These are phyloP conservation scores for Cheilinus undulatus DNA, from an alignment of 2,113 vertebrate species.

Conservation along the genomic window DNA sequence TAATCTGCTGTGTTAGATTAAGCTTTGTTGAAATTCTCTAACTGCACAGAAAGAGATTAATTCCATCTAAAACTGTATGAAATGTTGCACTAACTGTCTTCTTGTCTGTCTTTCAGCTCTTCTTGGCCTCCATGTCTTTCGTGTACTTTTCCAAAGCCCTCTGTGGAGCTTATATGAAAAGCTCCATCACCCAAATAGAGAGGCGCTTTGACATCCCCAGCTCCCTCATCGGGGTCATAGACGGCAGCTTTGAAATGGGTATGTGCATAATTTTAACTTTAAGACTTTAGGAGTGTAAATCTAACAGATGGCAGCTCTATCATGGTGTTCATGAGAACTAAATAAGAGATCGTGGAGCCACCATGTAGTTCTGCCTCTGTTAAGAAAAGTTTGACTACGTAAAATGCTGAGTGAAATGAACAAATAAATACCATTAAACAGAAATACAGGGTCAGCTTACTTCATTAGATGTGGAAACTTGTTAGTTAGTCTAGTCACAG, in stretches of 20 bases:
- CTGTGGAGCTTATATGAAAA: slow-evolving; percentile 89
- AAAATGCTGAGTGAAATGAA: no score
- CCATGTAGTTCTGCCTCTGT: no score
- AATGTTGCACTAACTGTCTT: neutral
- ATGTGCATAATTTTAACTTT: neutral
- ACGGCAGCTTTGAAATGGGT: slow-evolving; percentile 96
- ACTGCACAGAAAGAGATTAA: neutral
- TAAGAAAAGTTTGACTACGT: no score
- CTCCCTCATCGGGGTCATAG: slow-evolving; percentile 88
- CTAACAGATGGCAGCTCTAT: no score
- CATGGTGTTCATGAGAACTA: no score
- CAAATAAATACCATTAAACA: no score
- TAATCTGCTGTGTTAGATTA: slow-evolving; percentile 6
- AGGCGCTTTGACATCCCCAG: slow-evolving; percentile 91
- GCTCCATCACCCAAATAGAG: slow-evolving; percentile 93
- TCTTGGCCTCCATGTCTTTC: slow-evolving; percentile 87
- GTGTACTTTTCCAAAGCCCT: slow-evolving; percentile 88
- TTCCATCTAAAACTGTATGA: neutral
- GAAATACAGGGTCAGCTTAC: no score
- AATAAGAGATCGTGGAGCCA: no score
- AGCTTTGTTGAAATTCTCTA: neutral
- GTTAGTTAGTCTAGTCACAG: no score
- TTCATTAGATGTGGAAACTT: no score
- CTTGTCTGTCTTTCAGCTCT: slow-evolving; percentile 81
- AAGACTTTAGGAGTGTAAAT: no score